These are phyloP conservation scores for Bombus superbus DNA, from an alignment of 1,140 invertebrate genomes.

Conservation along the genomic window DNA sequence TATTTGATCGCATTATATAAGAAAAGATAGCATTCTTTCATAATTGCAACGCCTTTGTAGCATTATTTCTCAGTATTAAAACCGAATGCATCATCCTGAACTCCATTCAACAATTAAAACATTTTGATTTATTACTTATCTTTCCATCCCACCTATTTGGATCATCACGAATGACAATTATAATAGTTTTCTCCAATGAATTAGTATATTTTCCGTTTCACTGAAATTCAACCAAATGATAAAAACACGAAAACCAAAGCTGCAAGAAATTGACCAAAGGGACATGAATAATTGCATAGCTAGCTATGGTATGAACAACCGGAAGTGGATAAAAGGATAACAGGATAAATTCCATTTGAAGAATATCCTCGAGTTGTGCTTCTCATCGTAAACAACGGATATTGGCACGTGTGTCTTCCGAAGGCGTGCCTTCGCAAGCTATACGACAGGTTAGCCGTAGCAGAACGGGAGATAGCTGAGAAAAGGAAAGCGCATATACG, in stretches of 20 bases:
- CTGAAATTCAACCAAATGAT: not conserved
- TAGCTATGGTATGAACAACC: not conserved
- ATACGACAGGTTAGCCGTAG: conserved; percentile 3
- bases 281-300: not conserved
- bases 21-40: not conserved
- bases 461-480: conserved; percentile 13
- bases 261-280: not conserved
- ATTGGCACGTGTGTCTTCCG: conserved; percentile 36
- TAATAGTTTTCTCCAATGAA: not conserved
- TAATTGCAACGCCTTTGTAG: not conserved
- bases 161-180: not conserved
- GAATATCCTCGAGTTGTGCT: not conserved
- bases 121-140: not conserved
- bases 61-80: not conserved
- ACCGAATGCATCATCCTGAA: not conserved
- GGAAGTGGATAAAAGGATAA: conserved; percentile 16
- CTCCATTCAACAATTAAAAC: not conserved
- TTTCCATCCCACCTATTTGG: too few relatives aligned
- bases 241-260: not conserved
- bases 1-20: not conserved
- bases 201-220: not conserved
- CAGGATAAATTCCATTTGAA: not conserved
- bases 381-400: conserved; percentile 17
- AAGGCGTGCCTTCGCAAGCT: conserved; percentile 6
- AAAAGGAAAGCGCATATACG: conserved; percentile 36